Conservation (phyloP, 2,113 vertebrate genomes). For the Tamias sibiricus region DNA sequence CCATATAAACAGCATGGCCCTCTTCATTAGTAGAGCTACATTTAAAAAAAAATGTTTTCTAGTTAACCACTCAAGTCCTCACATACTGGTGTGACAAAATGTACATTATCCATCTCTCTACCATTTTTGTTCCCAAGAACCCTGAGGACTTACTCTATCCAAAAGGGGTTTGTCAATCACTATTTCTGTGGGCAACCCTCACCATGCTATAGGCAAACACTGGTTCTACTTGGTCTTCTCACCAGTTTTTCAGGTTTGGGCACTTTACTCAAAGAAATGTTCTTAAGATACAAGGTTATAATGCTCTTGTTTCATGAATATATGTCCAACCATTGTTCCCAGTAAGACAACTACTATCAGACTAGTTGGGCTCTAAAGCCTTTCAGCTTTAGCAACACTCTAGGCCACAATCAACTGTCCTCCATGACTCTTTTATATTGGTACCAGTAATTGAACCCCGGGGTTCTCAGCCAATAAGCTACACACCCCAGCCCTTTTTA, state of each 20-base stretch:
- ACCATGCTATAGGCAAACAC: background rate
- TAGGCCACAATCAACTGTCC: background rate
- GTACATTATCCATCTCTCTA: background rate
- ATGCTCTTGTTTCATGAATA: background rate
- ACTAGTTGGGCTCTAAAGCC: background rate
- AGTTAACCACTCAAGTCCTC: background rate
- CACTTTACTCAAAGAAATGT: background rate
- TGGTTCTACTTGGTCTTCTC: background rate
- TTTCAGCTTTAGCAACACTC: conserved; percentile 49
- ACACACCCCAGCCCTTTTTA: no score
- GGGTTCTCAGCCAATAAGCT: no score
- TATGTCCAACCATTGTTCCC: background rate
- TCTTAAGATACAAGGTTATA: background rate
- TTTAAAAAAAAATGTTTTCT: background rate
- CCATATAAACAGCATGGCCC: conserved; percentile 35
- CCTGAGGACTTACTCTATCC: background rate
- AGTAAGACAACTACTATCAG: conserved; percentile 3
- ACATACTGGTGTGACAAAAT: background rate
- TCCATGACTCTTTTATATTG: background rate
- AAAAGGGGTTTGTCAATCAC: background rate
- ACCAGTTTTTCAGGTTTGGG: background rate
- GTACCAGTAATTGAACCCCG: no score
- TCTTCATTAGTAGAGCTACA: background rate
- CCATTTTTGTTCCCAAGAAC: background rate
- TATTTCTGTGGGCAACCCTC: background rate